Evolutionary conservation across 2,113 vertebrate species (phyloP).

Genomic region (Pangasianodon gigas): DNA sequence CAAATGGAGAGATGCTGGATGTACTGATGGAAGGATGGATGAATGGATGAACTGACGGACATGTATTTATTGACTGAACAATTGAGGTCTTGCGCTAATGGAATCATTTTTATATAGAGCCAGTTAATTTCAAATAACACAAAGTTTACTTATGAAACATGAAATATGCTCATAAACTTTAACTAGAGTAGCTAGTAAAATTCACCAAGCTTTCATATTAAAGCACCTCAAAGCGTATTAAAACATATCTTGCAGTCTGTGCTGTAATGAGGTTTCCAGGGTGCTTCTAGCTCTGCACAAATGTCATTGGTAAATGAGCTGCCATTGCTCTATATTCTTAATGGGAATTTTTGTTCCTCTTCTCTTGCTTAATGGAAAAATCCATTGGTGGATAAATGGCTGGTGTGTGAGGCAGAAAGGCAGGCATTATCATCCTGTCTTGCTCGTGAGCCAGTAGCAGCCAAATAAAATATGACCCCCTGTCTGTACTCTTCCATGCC

Average conservation of each 20-base stretch:
- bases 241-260: conserved; percentile 6
- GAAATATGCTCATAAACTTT: conserved; percentile 6
- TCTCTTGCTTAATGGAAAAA: conserved; percentile 47
- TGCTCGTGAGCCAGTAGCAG: conserved; percentile 36
- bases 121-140: background rate
- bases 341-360: conserved; percentile 46
- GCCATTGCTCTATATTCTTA: conserved; percentile 42
- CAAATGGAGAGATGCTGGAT: background rate
- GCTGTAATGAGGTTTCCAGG: conserved; percentile 16
- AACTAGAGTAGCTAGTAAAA: background rate
- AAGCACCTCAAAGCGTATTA: conserved; percentile 15
- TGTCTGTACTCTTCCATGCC: conserved; percentile 24
- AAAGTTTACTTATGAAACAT: conserved; percentile 4
- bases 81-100: background rate
- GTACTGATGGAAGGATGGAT: background rate
- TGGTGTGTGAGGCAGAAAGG: conserved; percentile 34
- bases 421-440: conserved; percentile 45
- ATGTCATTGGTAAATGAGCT: conserved; percentile 47
- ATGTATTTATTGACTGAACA: background rate
- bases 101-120: background rate
- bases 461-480: conserved; percentile 47
- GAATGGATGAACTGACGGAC: background rate
- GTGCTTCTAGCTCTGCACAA: conserved; percentile 25
- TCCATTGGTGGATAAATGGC: conserved; percentile 51
- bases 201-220: background rate